phyloP scores from a whole-genome alignment of 2,797 vertebrate species.

The Australoheros facetus region DNA sequence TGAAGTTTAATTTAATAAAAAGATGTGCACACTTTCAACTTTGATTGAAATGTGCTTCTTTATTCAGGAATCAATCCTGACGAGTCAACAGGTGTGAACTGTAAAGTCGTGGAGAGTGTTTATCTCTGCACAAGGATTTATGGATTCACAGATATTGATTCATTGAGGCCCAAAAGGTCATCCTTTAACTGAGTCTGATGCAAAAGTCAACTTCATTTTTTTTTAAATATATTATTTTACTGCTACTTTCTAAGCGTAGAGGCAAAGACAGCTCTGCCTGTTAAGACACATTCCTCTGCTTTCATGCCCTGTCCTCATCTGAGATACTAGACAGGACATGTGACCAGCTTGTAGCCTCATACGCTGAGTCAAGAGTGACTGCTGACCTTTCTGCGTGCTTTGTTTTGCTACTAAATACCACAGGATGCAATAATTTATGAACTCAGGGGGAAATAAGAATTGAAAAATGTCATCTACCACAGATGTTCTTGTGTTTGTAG shows the following conservation, averaged over 20 bases:
- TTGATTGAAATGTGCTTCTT: not conserved
- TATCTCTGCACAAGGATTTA: not conserved
- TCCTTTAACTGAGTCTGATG: not conserved
- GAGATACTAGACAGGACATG: not conserved
- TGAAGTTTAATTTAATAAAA: not conserved
- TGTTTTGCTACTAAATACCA: slow-evolving; percentile 1
- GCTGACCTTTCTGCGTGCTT: slow-evolving; percentile 17
- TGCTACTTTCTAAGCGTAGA: not conserved
- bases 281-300: not conserved
- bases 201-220: not conserved
- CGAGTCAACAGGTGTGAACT: not conserved
- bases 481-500: not conserved
- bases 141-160: slow-evolving; percentile 1
- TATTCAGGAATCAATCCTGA: not conserved
- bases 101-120: not conserved
- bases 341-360: slow-evolving; percentile 21
- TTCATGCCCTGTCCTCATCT: not conserved
- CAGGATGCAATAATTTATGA: not conserved
- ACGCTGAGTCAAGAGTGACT: slow-evolving; percentile 38
- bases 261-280: not conserved
- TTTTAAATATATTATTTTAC: not conserved
- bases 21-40: not conserved
- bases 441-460: too few species aligned
- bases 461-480: not conserved
- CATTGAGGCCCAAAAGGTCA: not conserved